A percentile compares a stretch with the other conserved stretches of the same genome.
phyloP scores from a whole-genome alignment of 2,113 vertebrate genomes.

The Aleadryas rufinucha region DNA sequence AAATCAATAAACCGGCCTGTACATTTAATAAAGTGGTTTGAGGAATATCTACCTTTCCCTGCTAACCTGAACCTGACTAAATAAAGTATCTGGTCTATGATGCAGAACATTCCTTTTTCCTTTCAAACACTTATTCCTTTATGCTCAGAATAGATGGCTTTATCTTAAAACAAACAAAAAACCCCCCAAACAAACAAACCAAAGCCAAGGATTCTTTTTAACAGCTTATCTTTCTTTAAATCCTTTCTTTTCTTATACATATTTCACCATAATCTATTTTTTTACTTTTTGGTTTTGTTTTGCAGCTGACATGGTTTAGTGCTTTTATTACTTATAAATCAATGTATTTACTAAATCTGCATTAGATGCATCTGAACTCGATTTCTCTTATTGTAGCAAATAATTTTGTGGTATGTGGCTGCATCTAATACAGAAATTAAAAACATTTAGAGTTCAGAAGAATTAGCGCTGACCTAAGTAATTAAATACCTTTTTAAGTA shows the following conservation, averaged over 20 bases:
- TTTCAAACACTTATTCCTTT: neutral
- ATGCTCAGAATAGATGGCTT: neutral
- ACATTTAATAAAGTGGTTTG: neutral
- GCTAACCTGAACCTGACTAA: neutral
- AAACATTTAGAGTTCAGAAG: neutral
- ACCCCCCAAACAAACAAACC: accelerated
- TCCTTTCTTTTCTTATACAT: neutral
- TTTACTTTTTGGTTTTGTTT: neutral
- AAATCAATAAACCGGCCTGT: neutral
- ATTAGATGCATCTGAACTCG: neutral
- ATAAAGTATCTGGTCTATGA: neutral
- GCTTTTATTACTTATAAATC: neutral
- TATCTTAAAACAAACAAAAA: neutral
- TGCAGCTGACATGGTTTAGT: neutral
- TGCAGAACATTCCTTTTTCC: neutral
- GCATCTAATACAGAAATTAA: neutral
- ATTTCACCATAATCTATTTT: neutral
- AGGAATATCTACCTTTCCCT: neutral
- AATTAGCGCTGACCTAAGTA: neutral
- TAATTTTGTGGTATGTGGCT: neutral
- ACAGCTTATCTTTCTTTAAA: neutral
- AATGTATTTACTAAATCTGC: neutral
- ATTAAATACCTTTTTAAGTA: neutral
- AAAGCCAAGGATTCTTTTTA: neutral
- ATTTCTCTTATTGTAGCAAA: neutral